Evolutionary conservation across 2,113 vertebrate genomes (phyloP).

Genomic region (Chlorodrepanis virens): DNA sequence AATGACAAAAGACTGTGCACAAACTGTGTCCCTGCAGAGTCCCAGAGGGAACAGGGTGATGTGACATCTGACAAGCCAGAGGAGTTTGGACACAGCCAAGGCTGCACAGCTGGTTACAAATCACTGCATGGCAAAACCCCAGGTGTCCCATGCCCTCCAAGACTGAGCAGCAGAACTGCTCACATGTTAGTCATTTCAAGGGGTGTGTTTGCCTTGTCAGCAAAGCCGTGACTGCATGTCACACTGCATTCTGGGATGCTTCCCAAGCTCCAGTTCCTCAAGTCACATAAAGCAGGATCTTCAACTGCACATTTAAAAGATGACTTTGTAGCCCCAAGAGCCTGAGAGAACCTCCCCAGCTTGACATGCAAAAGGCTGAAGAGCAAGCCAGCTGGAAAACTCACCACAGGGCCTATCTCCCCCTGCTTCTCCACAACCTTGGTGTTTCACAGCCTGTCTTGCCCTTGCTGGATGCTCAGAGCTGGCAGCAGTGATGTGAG

Average conservation of each 20-base stretch:
- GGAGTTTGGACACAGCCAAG: not conserved
- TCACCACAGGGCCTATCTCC: too few species aligned
- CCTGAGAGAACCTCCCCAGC: not conserved
- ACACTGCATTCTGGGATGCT: not conserved
- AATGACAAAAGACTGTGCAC: not conserved
- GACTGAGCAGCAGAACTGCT: not conserved
- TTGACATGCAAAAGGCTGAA: not conserved
- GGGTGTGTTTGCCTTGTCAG: not conserved
- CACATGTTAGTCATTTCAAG: not conserved
- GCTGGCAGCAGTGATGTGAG: not conserved
- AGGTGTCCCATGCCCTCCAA: not conserved
- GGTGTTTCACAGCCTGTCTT: not conserved
- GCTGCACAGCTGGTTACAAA: not conserved
- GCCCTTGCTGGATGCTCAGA: not conserved
- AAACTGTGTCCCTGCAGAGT: not conserved
- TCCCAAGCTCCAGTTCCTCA: not conserved
- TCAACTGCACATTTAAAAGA: not conserved
- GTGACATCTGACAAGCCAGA: not conserved
- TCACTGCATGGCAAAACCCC: not conserved
- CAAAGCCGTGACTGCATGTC: not conserved
- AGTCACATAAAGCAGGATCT: not conserved
- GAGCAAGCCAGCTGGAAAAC: not conserved
- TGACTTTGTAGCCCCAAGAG: not conserved
- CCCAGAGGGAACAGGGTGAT: not conserved
- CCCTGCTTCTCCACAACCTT: not conserved